These are phyloP conservation scores for Symphodus melops DNA, from an alignment of 2,113 vertebrate species.

Conservation along the genomic window DNA sequence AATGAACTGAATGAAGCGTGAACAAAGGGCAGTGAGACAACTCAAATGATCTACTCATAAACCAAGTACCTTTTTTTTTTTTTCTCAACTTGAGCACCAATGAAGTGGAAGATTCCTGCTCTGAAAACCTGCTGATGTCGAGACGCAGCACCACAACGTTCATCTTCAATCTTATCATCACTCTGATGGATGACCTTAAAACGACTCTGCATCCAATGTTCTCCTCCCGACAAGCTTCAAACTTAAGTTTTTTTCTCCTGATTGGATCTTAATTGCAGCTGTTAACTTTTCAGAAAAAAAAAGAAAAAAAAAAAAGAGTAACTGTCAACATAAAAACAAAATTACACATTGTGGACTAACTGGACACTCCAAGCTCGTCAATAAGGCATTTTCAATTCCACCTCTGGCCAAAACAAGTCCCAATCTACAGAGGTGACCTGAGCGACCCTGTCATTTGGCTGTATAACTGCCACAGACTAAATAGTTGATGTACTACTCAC, in stretches of 20 bases:
- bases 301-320: not conserved
- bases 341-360: not conserved
- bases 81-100: not conserved
- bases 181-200: not conserved
- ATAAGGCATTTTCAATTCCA: constrained; percentile 22
- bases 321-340: not conserved
- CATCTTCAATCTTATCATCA: not conserved
- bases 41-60: not conserved
- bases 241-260: not conserved
- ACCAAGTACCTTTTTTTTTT: not conserved
- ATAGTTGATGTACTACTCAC: constrained; percentile 18
- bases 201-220: not conserved
- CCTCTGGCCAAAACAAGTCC: constrained; percentile 32
- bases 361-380: not conserved
- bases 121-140: not conserved
- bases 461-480: constrained; percentile 27
- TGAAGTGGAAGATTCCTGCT: not conserved
- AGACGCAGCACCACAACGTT: not conserved
- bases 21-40: not conserved
- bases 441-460: constrained; percentile 43
- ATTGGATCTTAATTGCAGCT: constrained; percentile 13
- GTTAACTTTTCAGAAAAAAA: not conserved
- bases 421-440: constrained; percentile 12
- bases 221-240: not conserved
- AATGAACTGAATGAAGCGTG: not conserved